Evolutionary conservation across 2,888 invertebrate genomes (phyloP).

Genomic region (Oligia strigilis): DNA sequence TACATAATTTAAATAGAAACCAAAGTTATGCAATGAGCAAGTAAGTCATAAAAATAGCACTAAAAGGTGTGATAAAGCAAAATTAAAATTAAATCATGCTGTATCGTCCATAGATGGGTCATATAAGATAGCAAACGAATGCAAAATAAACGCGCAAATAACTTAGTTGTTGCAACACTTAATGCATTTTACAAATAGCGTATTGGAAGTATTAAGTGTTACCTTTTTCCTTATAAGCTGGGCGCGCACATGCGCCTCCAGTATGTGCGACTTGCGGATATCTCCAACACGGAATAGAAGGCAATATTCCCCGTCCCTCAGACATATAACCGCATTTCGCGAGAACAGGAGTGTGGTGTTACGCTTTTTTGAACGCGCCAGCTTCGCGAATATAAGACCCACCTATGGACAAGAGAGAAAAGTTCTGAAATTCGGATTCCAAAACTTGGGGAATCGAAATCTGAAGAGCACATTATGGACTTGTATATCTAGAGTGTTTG

Average conservation of each 20-base stretch:
- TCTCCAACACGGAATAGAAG: constrained; percentile 98
- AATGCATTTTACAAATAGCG: constrained; percentile 63
- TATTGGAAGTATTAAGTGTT: constrained; percentile 72
- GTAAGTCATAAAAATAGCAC: constrained; percentile 24
- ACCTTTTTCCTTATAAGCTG: constrained; percentile 98
- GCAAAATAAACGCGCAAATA: constrained; percentile 61
- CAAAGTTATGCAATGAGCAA: constrained; percentile 8
- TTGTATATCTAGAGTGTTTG: constrained; percentile 30
- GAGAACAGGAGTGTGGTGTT: constrained; percentile 99
- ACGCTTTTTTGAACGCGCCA: constrained; percentile 98
- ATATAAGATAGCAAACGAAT: constrained; percentile 67
- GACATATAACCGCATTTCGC: constrained; percentile 97
- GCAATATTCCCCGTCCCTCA: constrained; percentile 97
- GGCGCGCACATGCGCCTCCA: constrained; percentile 98
- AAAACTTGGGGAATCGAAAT: constrained; percentile 77
- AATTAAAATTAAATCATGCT: constrained; percentile 67
- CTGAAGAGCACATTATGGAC: constrained; percentile 59
- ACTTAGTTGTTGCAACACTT: constrained; percentile 58
- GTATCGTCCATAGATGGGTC: constrained; percentile 85
- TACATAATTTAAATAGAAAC: constrained; percentile 22
- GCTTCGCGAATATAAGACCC: constrained; percentile 93
- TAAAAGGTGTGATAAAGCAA: constrained; percentile 50
- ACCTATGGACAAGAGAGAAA: constrained; percentile 89
- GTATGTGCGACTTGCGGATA: constrained; percentile 98
- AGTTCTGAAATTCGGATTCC: constrained; percentile 77